Conservation (phyloP, 1,140 invertebrate species). For the Drosophila nikananu region DNA sequence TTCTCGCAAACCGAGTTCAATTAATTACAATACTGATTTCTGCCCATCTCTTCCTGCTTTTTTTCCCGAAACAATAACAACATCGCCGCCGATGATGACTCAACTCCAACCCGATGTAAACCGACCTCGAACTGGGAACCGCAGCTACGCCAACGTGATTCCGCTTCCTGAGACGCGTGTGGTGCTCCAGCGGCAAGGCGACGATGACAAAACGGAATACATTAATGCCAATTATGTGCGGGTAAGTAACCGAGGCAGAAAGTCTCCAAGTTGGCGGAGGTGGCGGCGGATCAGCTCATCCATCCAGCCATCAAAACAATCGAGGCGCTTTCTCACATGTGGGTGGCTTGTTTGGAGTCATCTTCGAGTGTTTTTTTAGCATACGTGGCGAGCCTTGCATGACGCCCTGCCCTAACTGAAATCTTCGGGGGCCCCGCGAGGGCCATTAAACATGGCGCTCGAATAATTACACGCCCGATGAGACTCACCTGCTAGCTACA, state of each 20-base stretch:
- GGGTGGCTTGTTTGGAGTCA: conserved; percentile 3
- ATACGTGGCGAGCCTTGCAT: conserved; percentile 48
- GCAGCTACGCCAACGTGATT: conserved; percentile 95
- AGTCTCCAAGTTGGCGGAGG: conserved; percentile 26
- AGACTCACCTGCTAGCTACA: conserved; percentile 33
- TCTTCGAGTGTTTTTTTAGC: conserved; percentile 6
- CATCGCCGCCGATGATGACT: conserved; percentile 28
- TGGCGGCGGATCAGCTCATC: conserved; percentile 24
- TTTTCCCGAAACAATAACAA: conserved; percentile 24
- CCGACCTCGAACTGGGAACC: conserved; percentile 50
- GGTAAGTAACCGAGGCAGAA: conserved; percentile 85
- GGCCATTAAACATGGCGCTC: conserved; percentile 56
- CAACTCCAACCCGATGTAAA: conserved; percentile 25
- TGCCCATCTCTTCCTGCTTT: conserved; percentile 50
- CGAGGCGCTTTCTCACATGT: conserved; percentile 54
- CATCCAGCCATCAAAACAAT: conserved; percentile 41
- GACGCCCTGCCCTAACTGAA: conserved; percentile 29
- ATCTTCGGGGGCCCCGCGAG: conserved; percentile 23
- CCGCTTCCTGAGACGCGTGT: conserved; percentile 96
- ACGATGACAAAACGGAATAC: conserved; percentile 93
- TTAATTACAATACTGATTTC: conserved; percentile 45
- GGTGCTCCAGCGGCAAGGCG: conserved; percentile 88
- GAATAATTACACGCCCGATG: conserved; percentile 59
- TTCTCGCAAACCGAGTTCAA: conserved; percentile 26
- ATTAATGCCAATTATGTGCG: conserved; percentile 96